Conservation (phyloP, 1,140 invertebrate genomes). For the Hyles vespertilio region DNA sequence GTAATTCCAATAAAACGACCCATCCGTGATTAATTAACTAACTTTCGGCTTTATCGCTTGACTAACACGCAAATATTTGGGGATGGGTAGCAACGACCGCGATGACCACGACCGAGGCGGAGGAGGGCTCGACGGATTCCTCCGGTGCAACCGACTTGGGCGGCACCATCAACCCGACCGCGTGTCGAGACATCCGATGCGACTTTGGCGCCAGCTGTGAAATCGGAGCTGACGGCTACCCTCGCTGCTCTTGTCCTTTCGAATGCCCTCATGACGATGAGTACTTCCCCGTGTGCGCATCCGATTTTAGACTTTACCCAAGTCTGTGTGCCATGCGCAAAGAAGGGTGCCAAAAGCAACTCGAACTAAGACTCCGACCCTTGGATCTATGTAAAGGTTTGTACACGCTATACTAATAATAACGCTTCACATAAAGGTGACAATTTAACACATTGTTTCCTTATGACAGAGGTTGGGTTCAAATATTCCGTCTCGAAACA, state of each 20-base stretch:
- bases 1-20: slow-evolving; percentile 67
- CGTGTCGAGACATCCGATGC: slow-evolving; percentile 88
- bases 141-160: slow-evolving; percentile 48
- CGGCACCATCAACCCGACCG: slow-evolving; percentile 77
- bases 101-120: slow-evolving; percentile 61
- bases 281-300: slow-evolving; percentile 87
- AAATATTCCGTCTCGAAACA: slow-evolving; percentile 10
- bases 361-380: slow-evolving; percentile 86
- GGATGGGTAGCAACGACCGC: slow-evolving; percentile 64
- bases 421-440: slow-evolving; percentile 7
- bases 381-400: slow-evolving; percentile 89
- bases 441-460: slow-evolving; percentile 7
- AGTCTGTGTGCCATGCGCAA: slow-evolving; percentile 91
- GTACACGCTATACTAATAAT: slow-evolving; percentile 25
- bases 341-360: slow-evolving; percentile 89
- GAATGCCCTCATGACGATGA: slow-evolving; percentile 79
- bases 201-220: slow-evolving; percentile 90
- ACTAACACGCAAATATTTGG: slow-evolving; percentile 73
- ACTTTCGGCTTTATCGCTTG: slow-evolving; percentile 68
- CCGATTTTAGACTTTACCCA: slow-evolving; percentile 87
- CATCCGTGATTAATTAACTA: slow-evolving; percentile 64
- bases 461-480: slow-evolving; percentile 12
- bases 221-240: slow-evolving; percentile 83
- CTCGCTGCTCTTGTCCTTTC: slow-evolving; percentile 86
- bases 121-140: slow-evolving; percentile 55